Evolutionary conservation across 2,797 vertebrate genomes (phyloP).

Genomic region (Hypotaenidia okinawae): DNA sequence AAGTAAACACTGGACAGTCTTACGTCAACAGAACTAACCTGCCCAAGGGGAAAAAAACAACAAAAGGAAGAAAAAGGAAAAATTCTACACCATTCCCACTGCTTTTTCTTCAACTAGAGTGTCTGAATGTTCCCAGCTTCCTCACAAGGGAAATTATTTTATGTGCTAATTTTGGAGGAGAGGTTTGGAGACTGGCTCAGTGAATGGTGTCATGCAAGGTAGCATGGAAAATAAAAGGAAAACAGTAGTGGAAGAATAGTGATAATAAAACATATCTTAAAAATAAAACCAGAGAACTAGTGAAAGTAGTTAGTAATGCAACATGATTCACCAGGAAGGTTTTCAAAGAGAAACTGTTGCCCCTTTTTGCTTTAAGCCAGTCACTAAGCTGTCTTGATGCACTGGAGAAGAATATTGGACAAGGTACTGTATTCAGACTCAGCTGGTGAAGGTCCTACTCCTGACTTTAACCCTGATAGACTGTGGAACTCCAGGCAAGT

Average conservation of each 20-base stretch:
- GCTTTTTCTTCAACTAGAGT: not conserved
- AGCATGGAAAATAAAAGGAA: not conserved
- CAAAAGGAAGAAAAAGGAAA: not conserved
- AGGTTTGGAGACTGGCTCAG: not conserved
- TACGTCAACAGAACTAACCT: not conserved
- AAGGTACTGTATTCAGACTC: not conserved
- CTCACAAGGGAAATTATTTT: slow-evolving; percentile 9
- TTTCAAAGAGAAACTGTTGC: not conserved
- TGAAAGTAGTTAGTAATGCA: not conserved
- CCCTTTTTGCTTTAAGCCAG: not conserved
- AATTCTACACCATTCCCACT: not conserved
- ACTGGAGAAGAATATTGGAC: not conserved
- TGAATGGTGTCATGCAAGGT: slow-evolving; percentile 5
- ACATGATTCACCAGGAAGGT: not conserved
- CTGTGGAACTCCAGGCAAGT: not conserved
- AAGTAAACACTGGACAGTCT: not conserved
- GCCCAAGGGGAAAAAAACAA: not conserved
- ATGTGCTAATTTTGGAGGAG: not conserved
- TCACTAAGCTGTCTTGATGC: not conserved
- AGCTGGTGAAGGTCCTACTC: not conserved
- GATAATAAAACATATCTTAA: not conserved
- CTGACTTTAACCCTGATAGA: fast-evolving
- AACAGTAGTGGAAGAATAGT: not conserved
- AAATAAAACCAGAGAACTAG: not conserved
- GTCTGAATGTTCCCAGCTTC: slow-evolving; percentile 3